A percentile compares a stretch with the other conserved stretches of the same genome.
These are phyloP conservation scores for Acrocephalus kingi DNA, from an alignment of 2,113 vertebrate genomes.

Conservation along the genomic window DNA sequence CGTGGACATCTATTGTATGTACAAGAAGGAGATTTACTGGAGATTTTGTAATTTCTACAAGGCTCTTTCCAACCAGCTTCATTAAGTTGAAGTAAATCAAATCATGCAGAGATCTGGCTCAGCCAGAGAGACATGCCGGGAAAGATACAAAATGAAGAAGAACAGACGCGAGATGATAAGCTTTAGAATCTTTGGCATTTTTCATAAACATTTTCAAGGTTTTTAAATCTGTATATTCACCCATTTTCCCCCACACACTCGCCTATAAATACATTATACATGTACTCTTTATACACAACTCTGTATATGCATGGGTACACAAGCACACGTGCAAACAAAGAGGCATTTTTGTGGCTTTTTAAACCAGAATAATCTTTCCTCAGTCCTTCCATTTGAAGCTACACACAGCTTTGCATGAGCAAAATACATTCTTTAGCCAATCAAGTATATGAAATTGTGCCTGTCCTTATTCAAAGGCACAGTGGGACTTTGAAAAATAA, in stretches of 20 bases:
- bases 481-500: neutral
- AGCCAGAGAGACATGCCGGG: slow-evolving; percentile 66
- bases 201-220: slow-evolving; percentile 73
- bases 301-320: neutral
- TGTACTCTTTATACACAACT: slow-evolving; percentile 20
- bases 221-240: slow-evolving; percentile 55
- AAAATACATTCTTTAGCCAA: slow-evolving; percentile 54
- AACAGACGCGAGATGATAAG: slow-evolving; percentile 71
- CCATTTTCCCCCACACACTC: neutral
- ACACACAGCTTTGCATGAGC: neutral
- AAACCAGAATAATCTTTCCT: slow-evolving; percentile 37
- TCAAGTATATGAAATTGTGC: slow-evolving; percentile 30
- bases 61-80: slow-evolving; percentile 73
- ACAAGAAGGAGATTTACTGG: slow-evolving; percentile 75
- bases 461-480: slow-evolving; percentile 8
- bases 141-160: slow-evolving; percentile 73
- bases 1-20: slow-evolving; percentile 67
- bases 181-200: slow-evolving; percentile 75
- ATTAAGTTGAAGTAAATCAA: slow-evolving; percentile 80
- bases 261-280: slow-evolving; percentile 45
- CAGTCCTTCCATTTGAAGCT: slow-evolving; percentile 41
- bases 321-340: slow-evolving; percentile 20
- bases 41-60: slow-evolving; percentile 77
- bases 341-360: slow-evolving; percentile 42
- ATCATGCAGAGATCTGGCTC: slow-evolving; percentile 76